These are phyloP conservation scores for Bruchidius siliquastri DNA, from an alignment of 2,888 invertebrate genomes.

Conservation along the genomic window DNA sequence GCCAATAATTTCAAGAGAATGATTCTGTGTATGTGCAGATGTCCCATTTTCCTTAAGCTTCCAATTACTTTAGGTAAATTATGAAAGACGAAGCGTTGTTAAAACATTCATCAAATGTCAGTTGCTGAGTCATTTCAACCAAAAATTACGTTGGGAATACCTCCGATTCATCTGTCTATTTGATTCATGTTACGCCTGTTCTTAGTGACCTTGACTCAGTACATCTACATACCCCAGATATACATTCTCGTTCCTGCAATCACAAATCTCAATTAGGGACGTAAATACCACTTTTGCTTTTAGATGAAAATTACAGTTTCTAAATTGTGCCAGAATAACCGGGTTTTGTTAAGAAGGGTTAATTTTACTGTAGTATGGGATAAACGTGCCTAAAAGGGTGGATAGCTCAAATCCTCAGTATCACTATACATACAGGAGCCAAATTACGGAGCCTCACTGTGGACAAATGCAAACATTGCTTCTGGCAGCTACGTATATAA, in stretches of 20 bases:
- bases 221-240: background rate
- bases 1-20: too few relatives aligned
- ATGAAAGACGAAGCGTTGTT: too few relatives aligned
- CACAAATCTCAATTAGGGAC: background rate
- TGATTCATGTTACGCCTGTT: too few relatives aligned
- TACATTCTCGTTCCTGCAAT: background rate
- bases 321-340: background rate
- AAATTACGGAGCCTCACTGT: background rate
- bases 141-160: too few relatives aligned
- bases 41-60: too few relatives aligned
- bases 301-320: background rate
- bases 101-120: too few relatives aligned
- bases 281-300: background rate
- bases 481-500: too few relatives aligned
- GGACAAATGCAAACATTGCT: too few relatives aligned
- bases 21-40: too few relatives aligned
- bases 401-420: background rate
- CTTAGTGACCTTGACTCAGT: background rate
- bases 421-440: background rate
- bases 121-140: too few relatives aligned
- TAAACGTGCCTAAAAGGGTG: background rate
- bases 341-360: background rate
- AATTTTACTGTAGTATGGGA: background rate
- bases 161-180: too few relatives aligned
- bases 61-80: too few relatives aligned